Base-by-base conservation (phyloP, 2,797 vertebrate genomes). In the Chelidonichthys spinosus region DNA sequence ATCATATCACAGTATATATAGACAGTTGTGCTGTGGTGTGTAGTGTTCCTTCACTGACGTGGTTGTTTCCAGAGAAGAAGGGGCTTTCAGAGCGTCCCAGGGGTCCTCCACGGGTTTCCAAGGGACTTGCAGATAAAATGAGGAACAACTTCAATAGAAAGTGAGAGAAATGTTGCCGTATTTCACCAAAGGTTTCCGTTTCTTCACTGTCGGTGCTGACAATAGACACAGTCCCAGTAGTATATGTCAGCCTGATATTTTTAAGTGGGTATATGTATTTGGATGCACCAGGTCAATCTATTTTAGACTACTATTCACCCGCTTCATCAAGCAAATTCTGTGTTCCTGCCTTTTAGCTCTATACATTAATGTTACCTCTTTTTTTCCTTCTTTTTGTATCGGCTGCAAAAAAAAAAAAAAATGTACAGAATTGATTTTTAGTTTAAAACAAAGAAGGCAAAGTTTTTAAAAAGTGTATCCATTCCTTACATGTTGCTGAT, bases 91-190 rank as follows among this genome's bases (percentile, higher is more conserved):
- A 46, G 40, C 0, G 32, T 78, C 85, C 64, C 60, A n/a, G 11
- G 72, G 76, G 83, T 32, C 52, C 39, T 69, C 65, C 4, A 60
- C 55, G 60, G 40, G 56, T 63, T 84, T 85, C 39, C 13, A 61
- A 52, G 74, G 66, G 63, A 71, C 63, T 18, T n/a, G n/a, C n/a
- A n/a, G 39, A 4, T 32, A 49, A 81, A 87, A 89, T 66, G 66
- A 87, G 76, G 87, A 91, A 91, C 58, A 47, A 50, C 6, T 0
- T 47, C 0, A 43, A 43, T 11, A 1, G 43, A 78, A 80, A 85
- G 66, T 60, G 68, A 72, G 49, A 74, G 50, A 64, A 17, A 11
- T 11, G 32, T 59, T 63, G n/a, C 59, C 11, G 0, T n/a, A 25
- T 61, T 68, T 81, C 14, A 43, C 18, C 33, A 6, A 7, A 39